These are phyloP conservation scores for Albula goreensis DNA, from an alignment of 2,113 vertebrate genomes.

Conservation along the genomic window DNA sequence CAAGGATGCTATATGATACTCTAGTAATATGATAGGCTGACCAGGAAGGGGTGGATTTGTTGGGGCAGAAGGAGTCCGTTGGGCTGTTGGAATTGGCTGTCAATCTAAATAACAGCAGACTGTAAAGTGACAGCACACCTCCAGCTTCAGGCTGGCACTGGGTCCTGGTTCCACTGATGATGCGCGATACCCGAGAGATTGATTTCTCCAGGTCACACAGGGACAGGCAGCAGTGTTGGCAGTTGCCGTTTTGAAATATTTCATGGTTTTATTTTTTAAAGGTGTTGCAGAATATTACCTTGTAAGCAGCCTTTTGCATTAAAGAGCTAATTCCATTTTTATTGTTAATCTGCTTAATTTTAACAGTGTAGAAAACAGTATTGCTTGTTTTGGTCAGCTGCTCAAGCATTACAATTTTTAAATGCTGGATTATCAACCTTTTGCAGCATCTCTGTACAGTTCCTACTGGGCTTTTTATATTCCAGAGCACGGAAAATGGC, in stretches of 20 bases:
- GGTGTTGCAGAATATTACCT: neutral
- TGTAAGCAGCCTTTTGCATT: neutral
- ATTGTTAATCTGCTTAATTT: neutral
- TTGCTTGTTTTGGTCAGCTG: neutral
- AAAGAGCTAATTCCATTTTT: neutral
- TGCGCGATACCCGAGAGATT: neutral
- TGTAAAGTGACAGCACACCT: slow-evolving; percentile 5
- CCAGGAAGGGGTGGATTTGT: slow-evolving; percentile 22
- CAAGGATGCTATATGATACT: slow-evolving; percentile 17
- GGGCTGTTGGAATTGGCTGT: neutral
- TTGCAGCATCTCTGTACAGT: neutral
- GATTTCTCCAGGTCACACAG: neutral
- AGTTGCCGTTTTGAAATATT: neutral
- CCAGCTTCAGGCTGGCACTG: neutral
- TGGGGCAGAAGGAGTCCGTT: too few relatives aligned
- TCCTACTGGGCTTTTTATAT: neutral
- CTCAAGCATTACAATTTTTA: neutral
- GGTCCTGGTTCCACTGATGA: neutral
- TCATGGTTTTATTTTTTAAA: neutral
- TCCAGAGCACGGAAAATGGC: neutral
- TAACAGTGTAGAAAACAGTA: neutral
- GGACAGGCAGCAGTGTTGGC: neutral
- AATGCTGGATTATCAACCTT: neutral
- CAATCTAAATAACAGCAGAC: neutral
- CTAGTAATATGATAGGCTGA: slow-evolving; percentile 41